These are phyloP conservation scores for Procambarus clarkii DNA, from an alignment of 1,140 invertebrate species.

Conservation along the genomic window DNA sequence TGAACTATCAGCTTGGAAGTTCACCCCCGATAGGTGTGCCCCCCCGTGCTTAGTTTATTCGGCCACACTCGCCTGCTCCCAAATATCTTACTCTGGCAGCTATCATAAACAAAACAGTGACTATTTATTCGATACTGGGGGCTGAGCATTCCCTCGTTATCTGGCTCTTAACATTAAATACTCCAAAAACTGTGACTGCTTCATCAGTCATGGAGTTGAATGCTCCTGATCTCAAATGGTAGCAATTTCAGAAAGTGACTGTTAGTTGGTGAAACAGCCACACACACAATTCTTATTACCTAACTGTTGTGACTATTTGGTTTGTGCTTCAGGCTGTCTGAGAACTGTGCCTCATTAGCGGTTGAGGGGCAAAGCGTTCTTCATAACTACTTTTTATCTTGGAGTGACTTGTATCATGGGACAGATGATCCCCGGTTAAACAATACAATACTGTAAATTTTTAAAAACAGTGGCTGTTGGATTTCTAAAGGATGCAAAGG, in stretches of 20 bases:
- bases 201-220: slow-evolving; percentile 47
- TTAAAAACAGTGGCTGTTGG: slow-evolving; percentile 40
- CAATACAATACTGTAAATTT: slow-evolving; percentile 1
- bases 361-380: slow-evolving; percentile 32
- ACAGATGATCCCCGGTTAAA: not conserved
- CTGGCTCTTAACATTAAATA: slow-evolving; percentile 39
- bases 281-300: slow-evolving; percentile 10
- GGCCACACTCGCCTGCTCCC: slow-evolving; percentile 60
- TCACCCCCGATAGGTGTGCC: slow-evolving; percentile 94
- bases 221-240: slow-evolving; percentile 33
- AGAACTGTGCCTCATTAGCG: slow-evolving; percentile 46
- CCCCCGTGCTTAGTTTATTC: slow-evolving; percentile 69
- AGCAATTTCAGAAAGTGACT: slow-evolving; percentile 60
- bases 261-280: slow-evolving; percentile 56
- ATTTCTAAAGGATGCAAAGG: slow-evolving; percentile 30
- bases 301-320: slow-evolving; percentile 55
- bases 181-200: slow-evolving; percentile 56
- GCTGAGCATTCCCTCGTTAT: slow-evolving; percentile 40
- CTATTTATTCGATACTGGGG: slow-evolving; percentile 62
- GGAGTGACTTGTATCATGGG: slow-evolving; percentile 36
- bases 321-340: slow-evolving; percentile 13
- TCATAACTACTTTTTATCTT: slow-evolving; percentile 23
- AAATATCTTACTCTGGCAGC: slow-evolving; percentile 62
- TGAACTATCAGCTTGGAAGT: slow-evolving; percentile 98
- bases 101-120: slow-evolving; percentile 68